A percentile compares a stretch with the other conserved stretches of the same genome.
These are phyloP conservation scores for Cheilosia variabilis DNA, from an alignment of 2,888 invertebrate species.

Conservation along the genomic window DNA sequence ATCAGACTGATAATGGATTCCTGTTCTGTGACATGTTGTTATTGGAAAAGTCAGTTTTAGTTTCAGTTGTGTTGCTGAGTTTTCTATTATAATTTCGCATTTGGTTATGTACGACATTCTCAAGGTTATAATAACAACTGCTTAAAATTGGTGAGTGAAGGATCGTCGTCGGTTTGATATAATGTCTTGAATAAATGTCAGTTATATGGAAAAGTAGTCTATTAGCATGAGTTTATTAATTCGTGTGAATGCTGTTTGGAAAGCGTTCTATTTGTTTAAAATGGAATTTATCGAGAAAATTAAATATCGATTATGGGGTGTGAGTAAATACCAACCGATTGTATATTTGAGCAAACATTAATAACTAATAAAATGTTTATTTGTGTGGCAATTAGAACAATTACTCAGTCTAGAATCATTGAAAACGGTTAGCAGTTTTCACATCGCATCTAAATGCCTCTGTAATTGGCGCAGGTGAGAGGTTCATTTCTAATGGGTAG, in stretches of 20 bases:
- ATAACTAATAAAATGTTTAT: conserved; percentile 7
- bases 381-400: conserved; percentile 21
- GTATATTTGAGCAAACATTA: conserved; percentile 1
- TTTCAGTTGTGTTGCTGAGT: conserved; percentile 22
- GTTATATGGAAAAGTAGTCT: conserved; percentile 45
- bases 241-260: conserved; percentile 24
- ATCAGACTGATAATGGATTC: conserved; percentile 1
- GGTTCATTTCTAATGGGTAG: too few species aligned
- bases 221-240: conserved; percentile 63
- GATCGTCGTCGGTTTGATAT: conserved; percentile 11
- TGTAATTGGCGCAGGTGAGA: too few species aligned
- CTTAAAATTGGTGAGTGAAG: conserved; percentile 47
- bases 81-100: conserved; percentile 4
- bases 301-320: conserved; percentile 53
- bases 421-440: conserved; percentile 1
- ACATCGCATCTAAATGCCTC: too few species aligned
- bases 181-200: conserved; percentile 19
- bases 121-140: conserved; percentile 47
- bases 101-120: conserved; percentile 27
- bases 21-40: conserved; percentile 18
- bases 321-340: conserved; percentile 18
- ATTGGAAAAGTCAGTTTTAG: conserved; percentile 20
- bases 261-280: conserved; percentile 10
- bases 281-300: conserved; percentile 40
- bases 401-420: conserved; percentile 2